Evolutionary conservation across 2,113 vertebrate genomes (phyloP).

Genomic region (Dipodomys merriami): DNA sequence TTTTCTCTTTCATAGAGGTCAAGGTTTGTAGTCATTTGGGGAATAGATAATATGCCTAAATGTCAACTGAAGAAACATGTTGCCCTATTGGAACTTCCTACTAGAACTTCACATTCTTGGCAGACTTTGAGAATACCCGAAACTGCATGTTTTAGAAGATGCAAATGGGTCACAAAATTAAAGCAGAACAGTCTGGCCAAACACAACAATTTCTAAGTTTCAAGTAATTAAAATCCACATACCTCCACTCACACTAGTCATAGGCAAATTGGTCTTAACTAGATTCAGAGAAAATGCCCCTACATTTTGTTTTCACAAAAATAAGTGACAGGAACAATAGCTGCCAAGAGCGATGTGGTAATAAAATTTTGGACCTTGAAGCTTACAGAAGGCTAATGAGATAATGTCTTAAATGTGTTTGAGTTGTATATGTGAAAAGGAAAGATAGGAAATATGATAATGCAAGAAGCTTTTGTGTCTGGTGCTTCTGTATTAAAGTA

Average conservation of each 20-base stretch:
- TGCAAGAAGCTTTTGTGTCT: constrained; percentile 42
- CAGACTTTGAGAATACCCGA: constrained; percentile 42
- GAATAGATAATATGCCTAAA: constrained; percentile 62
- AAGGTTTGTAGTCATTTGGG: constrained; percentile 53
- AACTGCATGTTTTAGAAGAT: constrained; percentile 23
- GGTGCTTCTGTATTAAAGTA: constrained; percentile 32
- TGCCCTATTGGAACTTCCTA: constrained; percentile 7
- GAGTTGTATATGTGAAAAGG: constrained; percentile 53
- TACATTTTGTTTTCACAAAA: constrained; percentile 47
- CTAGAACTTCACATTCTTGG: constrained; percentile 45
- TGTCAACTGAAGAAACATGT: constrained; percentile 51
- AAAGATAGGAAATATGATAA: constrained; percentile 57
- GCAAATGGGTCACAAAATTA: constrained; percentile 51
- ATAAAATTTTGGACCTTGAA: constrained; percentile 61
- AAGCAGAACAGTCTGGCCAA: constrained; percentile 7
- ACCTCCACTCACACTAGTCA: background rate
- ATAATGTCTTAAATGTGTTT: constrained; percentile 67
- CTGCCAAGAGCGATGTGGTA: constrained; percentile 25
- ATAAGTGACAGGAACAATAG: constrained; percentile 41
- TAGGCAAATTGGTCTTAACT: constrained; percentile 35
- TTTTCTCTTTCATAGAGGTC: constrained; percentile 50
- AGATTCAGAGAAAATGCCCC: constrained; percentile 41
- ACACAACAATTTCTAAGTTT: constrained; percentile 16
- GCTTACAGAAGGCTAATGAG: constrained; percentile 64
- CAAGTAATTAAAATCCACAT: background rate